Base-by-base conservation (phyloP, 1,140 invertebrate genomes). In the Drosophila setifemur region DNA sequence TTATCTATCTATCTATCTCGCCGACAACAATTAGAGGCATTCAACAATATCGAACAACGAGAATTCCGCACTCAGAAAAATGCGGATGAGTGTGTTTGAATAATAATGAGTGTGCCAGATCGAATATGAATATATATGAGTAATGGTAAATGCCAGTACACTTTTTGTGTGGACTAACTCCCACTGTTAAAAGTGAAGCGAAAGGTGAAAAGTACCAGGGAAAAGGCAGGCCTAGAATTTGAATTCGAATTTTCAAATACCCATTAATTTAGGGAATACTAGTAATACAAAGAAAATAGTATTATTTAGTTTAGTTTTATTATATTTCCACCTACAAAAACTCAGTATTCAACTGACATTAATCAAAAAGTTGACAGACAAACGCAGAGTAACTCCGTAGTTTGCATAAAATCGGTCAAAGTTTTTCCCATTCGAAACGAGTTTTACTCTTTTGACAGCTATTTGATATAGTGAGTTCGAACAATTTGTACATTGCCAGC, bases 11-110 rank as follows among this genome's bases (percentile, higher is more conserved):
- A 14, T 33, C 44, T 57, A 11, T 37, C 14, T 6, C 2, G 48
- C 9, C 31, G 28, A 19, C 52, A 70, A 71, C 77, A 81, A 70
- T 79, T 64, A 45, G 33, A 47, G 49, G n/a, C 77, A 81, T 79
- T 81, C 71, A 81, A 19, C 44, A 31, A 50, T 5, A 29, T 29
- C 4, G 7, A n/a, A 11, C 18, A 14, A 18, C 23, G 4, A 42
- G 29, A 26, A 23, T 19, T n/a, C n/a, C n/a, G n/a, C n/a, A n/a
- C n/a, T n/a, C n/a, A n/a, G n/a, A n/a, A 43, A 61, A 66, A 64
- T 28, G 28, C 23, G 48, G 49, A 25, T 43, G 58, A 50, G 53
- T 66, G 45, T 57, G 29, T 23, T 5, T 23, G 21, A 5, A 23
- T 3, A 23, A 33, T 33, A 33, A 33, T 33, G 29, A 33, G n/a